These are phyloP conservation scores for Acheta domesticus DNA, from an alignment of 2,888 invertebrate species.

Conservation along the genomic window DNA sequence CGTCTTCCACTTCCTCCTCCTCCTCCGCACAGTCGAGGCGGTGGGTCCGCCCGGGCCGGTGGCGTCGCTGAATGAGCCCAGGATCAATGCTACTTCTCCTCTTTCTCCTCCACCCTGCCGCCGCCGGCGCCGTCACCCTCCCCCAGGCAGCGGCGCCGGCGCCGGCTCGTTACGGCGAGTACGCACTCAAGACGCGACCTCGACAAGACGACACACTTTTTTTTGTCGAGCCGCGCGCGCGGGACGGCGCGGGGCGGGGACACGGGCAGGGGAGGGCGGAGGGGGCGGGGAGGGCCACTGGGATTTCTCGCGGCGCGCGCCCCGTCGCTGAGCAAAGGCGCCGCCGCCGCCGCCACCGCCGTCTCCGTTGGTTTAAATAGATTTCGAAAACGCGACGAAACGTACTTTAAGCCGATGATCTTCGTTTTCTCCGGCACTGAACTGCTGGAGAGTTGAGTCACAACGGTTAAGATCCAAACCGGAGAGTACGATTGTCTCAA, in stretches of 20 bases:
- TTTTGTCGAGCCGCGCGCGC: neutral
- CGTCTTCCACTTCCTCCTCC: neutral
- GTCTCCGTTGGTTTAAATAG: neutral
- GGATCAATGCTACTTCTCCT: neutral
- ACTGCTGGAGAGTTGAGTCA: no score
- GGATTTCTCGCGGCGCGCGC: neutral
- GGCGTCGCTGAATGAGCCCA: slow-evolving; percentile 18
- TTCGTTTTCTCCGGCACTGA: no score
- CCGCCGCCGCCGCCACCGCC: neutral
- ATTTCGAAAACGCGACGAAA: slow-evolving; percentile 6
- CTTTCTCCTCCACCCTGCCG: neutral
- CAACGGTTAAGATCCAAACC: no score
- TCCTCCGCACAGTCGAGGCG: neutral
- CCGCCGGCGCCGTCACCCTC: neutral
- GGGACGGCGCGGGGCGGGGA: neutral
- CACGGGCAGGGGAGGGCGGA: neutral
- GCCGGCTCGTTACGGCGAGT: slow-evolving; percentile 9
- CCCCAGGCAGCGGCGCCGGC: neutral
- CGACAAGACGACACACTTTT: slow-evolving; percentile 10
- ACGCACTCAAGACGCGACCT: slow-evolving; percentile 8
- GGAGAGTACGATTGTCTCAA: no score
- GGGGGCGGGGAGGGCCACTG: neutral
- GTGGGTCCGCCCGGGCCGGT: neutral
- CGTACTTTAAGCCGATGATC: no score
- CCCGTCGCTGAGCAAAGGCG: neutral